phyloP scores from a whole-genome alignment of 1,140 invertebrate genomes.

The Heliconius eleuchia region DNA sequence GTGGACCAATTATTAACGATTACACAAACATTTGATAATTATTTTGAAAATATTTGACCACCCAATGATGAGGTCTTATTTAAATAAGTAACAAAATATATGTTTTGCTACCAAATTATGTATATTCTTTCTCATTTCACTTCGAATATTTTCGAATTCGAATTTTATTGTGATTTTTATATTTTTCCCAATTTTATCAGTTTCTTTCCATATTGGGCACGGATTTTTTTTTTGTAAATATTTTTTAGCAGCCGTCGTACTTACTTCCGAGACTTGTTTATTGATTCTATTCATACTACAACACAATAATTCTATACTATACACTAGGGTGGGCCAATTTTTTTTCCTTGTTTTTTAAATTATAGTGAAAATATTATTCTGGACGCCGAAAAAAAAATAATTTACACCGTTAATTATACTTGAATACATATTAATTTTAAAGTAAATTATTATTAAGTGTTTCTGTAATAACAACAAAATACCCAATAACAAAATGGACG shows the following conservation, averaged over 20 bases:
- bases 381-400: too few species aligned
- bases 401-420: too few species aligned
- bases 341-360: too few species aligned
- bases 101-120: neutral
- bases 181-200: neutral
- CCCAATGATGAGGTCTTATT: neutral
- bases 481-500: too few species aligned
- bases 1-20: conserved; percentile 6
- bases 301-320: too few species aligned
- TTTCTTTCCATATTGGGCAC: neutral
- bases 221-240: neutral
- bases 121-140: neutral
- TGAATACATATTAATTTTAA: too few species aligned
- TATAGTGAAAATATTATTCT: too few species aligned
- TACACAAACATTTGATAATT: neutral
- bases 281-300: too few species aligned
- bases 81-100: neutral
- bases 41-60: neutral
- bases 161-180: neutral
- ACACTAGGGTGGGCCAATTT: too few species aligned
- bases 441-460: too few species aligned
- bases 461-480: too few species aligned
- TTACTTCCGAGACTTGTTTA: too few species aligned
- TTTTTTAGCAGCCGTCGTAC: neutral
- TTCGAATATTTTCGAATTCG: neutral